Conservation (phyloP, 2,888 invertebrate genomes). For the Torymus tubicola region DNA sequence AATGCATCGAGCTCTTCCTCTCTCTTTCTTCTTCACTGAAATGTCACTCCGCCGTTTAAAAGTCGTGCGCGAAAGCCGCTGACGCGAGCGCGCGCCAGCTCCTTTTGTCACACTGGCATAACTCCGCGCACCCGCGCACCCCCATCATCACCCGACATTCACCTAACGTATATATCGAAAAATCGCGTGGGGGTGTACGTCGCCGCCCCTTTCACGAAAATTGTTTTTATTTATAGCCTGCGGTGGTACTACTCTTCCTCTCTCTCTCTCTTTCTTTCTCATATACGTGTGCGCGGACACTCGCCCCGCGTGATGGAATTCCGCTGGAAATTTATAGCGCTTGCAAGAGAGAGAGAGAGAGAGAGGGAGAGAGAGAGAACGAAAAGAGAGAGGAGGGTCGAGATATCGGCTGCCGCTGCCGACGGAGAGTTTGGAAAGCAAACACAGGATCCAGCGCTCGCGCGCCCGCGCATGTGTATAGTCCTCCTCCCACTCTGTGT, state of each 20-base stretch:
- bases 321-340: slow-evolving; percentile 50
- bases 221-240: slow-evolving; percentile 56
- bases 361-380: not conserved
- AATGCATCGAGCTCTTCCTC: not conserved
- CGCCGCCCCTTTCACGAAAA: slow-evolving; percentile 40
- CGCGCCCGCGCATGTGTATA: not conserved
- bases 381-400: not conserved
- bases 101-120: not conserved
- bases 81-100: too few relatives aligned
- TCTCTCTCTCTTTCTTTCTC: not conserved
- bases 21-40: not conserved
- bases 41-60: too few relatives aligned
- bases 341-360: slow-evolving; percentile 2
- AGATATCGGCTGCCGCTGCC: slow-evolving; percentile 34
- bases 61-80: too few relatives aligned
- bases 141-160: too few relatives aligned
- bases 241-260: not conserved
- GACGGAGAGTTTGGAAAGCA: slow-evolving; percentile 40
- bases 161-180: not conserved
- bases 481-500: slow-evolving; percentile 15
- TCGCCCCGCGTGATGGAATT: slow-evolving; percentile 51
- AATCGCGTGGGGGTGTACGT: slow-evolving; percentile 4
- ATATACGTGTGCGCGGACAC: slow-evolving; percentile 7
- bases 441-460: slow-evolving; percentile 45
- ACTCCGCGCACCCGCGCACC: not conserved